These are phyloP conservation scores for Nycticebus coucang DNA, from an alignment of 2,113 vertebrate species.

Conservation along the genomic window DNA sequence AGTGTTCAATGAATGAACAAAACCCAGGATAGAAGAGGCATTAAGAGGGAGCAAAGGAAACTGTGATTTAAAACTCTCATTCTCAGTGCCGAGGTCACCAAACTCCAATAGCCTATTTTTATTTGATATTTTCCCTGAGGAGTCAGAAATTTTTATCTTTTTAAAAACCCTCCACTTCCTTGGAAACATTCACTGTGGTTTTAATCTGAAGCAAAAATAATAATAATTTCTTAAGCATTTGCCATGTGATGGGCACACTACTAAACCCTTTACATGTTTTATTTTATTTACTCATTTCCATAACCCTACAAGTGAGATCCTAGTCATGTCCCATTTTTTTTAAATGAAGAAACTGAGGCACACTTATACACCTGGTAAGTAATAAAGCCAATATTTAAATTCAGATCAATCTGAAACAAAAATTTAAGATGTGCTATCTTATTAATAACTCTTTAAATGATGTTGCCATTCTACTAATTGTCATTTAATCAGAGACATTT, in stretches of 20 bases:
- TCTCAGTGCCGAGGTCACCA: neutral
- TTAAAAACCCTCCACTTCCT: neutral
- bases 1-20: neutral
- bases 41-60: neutral
- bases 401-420: neutral
- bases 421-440: neutral
- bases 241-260: neutral
- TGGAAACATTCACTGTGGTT: neutral
- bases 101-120: neutral
- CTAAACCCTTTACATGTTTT: neutral
- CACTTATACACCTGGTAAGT: neutral
- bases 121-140: neutral
- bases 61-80: neutral
- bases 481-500: neutral
- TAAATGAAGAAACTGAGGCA: neutral
- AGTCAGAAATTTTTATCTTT: neutral
- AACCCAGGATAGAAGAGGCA: too few species aligned
- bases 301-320: neutral
- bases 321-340: neutral
- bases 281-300: neutral
- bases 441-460: neutral
- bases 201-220: neutral
- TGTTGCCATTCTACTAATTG: neutral
- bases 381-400: neutral
- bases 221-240: neutral